These are phyloP conservation scores for Myzus persicae DNA, from an alignment of 1,140 invertebrate species.

Conservation along the genomic window DNA sequence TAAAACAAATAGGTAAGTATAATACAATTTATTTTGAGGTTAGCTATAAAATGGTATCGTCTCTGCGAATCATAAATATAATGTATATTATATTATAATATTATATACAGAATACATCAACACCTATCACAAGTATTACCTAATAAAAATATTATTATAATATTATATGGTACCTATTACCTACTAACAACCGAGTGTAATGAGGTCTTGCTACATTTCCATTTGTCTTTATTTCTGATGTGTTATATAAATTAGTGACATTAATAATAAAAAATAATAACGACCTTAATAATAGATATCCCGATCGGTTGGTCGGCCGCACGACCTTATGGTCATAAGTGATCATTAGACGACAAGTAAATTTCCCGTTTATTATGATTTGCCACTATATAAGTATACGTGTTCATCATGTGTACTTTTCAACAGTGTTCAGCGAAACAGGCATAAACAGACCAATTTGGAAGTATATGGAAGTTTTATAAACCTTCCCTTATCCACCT, in stretches of 20 bases:
- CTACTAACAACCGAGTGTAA: background rate
- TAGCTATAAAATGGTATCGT: background rate
- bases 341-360: background rate
- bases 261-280: background rate
- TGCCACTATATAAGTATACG: background rate
- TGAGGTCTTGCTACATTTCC: background rate
- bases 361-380: background rate
- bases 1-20: no score
- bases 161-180: background rate
- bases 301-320: background rate
- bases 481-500: no score
- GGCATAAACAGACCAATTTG: background rate
- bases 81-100: no score
- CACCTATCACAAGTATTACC: no score
- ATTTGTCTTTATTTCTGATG: background rate
- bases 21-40: no score
- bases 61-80: background rate
- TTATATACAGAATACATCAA: background rate
- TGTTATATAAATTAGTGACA: no score
- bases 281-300: background rate
- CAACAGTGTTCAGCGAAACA: background rate
- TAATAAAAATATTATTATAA: no score
- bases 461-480: background rate
- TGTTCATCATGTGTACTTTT: no score
- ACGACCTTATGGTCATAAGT: background rate